Base-by-base conservation (phyloP, 1,140 invertebrate species). In the Idris sp. region DNA sequence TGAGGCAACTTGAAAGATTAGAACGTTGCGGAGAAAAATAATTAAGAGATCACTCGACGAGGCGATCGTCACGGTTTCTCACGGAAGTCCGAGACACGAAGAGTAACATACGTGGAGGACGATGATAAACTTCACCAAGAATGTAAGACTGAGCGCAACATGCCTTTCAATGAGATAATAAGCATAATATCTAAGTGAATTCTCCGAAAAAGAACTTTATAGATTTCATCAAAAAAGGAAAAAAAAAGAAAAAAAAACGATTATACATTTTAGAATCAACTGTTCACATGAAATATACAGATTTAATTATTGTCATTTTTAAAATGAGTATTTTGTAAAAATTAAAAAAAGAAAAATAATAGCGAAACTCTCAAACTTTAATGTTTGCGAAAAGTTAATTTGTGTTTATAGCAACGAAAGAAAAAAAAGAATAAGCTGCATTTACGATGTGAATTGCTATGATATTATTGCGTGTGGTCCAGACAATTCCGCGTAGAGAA, bases 381-480 rank as follows among this genome's bases (percentile, higher is more conserved):
- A n/a, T n/a, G n/a, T 26, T 44, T 36, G 48, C 44, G 36, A 51
- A 15, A 36, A 8, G 46, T 67, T 67, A 67, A 67, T 67, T 67
- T 67, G 62, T 41, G 33, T 54, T 67, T 67, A 67, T 25, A 30
- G 31, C 49, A n/a, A 19, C 40, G 48, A 25, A 18, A 38, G 41
- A 25, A 48, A 48, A 38, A 46, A 48, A 41, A 26, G 33, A 25
- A 6, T n/a, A n/a, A 8, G 26, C 6, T 36, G 48, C 40, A 40
- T 65, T 54, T 67, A 49, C 25, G 62, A 43, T 4, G 36, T 36
- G 25, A 4, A 35, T 44, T 18, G 8, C 25, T 49, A 33, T 8
- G 40, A n/a, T n/a, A 48, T 43, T 43, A 43, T 48, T 71, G 67
- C 56, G 67, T 71, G 67, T 71, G 67, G 67, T 71, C 53, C 14